Conservation (phyloP, 1,140 invertebrate genomes). For the Sesamia nonagrioides region DNA sequence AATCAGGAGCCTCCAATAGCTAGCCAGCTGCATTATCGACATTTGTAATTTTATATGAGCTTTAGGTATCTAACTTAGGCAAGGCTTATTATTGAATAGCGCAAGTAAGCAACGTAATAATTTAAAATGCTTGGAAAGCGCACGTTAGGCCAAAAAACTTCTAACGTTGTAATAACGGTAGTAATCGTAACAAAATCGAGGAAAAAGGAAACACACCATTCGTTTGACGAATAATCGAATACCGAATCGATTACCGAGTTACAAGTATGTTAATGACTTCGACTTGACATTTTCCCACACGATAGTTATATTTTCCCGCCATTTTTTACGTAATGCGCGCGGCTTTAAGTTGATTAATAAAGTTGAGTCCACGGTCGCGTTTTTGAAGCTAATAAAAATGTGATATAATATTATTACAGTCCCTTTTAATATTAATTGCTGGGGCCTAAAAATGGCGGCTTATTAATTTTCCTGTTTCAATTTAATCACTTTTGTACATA, state of each 20-base stretch:
- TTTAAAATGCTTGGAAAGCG: not conserved
- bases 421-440: conserved; percentile 28
- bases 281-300: not conserved
- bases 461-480: conserved; percentile 16
- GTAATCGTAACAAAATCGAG: conserved; percentile 8
- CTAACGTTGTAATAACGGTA: not conserved
- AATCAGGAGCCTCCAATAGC: too few species aligned
- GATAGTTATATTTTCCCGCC: conserved; percentile 14
- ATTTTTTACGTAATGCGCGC: conserved; percentile 14
- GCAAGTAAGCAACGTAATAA: not conserved
- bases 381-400: conserved; percentile 23
- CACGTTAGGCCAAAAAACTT: not conserved
- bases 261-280: conserved; percentile 20
- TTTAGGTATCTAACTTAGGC: too few species aligned
- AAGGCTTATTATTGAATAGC: too few species aligned
- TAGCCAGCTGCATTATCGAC: too few species aligned
- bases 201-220: conserved; percentile 23
- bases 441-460: not conserved
- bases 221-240: conserved; percentile 20
- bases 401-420: conserved; percentile 34
- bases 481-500: conserved; percentile 28
- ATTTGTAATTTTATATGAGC: too few species aligned
- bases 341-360: conserved; percentile 34
- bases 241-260: conserved; percentile 21
- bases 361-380: conserved; percentile 6